Evolutionary conservation across 2,888 invertebrate genomes (phyloP), one percentile per base, ranked within the genome.

Genomic region (Caradrina kadenii): DNA sequence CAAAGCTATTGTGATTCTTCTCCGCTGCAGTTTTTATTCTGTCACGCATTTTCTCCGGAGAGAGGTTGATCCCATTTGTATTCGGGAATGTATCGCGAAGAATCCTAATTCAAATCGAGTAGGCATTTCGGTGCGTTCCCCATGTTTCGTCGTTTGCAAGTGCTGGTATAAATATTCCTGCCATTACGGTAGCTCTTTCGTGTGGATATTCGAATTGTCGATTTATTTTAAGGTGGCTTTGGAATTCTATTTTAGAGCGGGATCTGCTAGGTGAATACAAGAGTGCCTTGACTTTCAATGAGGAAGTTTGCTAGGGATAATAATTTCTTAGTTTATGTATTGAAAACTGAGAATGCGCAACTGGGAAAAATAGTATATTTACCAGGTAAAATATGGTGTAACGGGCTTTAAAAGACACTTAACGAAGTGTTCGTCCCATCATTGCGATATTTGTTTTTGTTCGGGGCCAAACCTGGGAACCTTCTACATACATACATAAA

Each of bases 1-100:
- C 31, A 48, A 63, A 82, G 65, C 65, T 49, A 64, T 80, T 81
- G 76, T 82, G 63, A 59, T 70, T 65, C 69, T 76, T 59, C 53
- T 60, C 17, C 26, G 22, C 50, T 81, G 80, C 83, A 82, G 72
- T 81, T 80, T 80, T 76, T 82, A 82, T 76, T 64, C 61, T 55
- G 76, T 76, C 63, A 76, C 76, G 83, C 73, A 52, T 81, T 76
- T 64, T 35, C 50, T 56, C 62, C 7, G 31, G 21, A 22, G 52
- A 67, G 64, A 59, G 55, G 26, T 73, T 67, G 63, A 64, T 55
- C 62, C 60, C 70, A 80, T 81, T 83, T 81, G 76, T 80, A 71
- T 81, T 80, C 73, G 21, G 11, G 63, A 67, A 73, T 56, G 73
- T 79, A 81, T 73, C 26, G 68, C 60, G 52, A 71, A 76, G 79